A percentile compares a stretch with the other conserved stretches of the same genome.
Conservation (phyloP, 37 sponge, comb jelly and placozoan species). For the Sycon ciliatum region DNA sequence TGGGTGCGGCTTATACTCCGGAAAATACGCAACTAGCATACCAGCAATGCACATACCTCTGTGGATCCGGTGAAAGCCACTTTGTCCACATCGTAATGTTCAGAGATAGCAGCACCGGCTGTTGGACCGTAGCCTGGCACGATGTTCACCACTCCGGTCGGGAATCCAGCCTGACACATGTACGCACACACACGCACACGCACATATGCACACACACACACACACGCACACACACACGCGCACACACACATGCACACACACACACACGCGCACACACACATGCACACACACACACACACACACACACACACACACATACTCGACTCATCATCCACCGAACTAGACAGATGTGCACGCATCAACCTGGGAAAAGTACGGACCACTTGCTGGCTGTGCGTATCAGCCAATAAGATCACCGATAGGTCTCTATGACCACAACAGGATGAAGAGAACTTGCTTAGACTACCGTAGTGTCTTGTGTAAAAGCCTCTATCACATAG, state of each 20-base stretch:
- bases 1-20: too few relatives aligned
- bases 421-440: too few relatives aligned
- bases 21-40: too few relatives aligned
- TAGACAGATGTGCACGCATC: too few relatives aligned
- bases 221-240: constrained; percentile 19
- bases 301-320: constrained; percentile 9
- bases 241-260: constrained; percentile 31
- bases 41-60: too few relatives aligned
- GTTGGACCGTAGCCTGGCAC: constrained; percentile 39
- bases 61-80: constrained; percentile 58
- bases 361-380: too few relatives aligned
- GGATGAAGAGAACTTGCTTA: too few relatives aligned
- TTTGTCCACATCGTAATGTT: constrained; percentile 47
- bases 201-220: not conserved
- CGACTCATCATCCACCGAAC: constrained; percentile 41
- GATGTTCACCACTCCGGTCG: constrained; percentile 39
- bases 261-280: constrained; percentile 12
- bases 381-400: too few relatives aligned
- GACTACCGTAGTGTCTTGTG: too few relatives aligned
- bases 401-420: too few relatives aligned
- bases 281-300: constrained; percentile 1
- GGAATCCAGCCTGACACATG: constrained; percentile 33
- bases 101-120: constrained; percentile 47
- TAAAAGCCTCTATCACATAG: too few relatives aligned
- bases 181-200: not conserved